These are phyloP conservation scores for Carposina sasakii DNA, from an alignment of 1,140 invertebrate species.

Conservation along the genomic window DNA sequence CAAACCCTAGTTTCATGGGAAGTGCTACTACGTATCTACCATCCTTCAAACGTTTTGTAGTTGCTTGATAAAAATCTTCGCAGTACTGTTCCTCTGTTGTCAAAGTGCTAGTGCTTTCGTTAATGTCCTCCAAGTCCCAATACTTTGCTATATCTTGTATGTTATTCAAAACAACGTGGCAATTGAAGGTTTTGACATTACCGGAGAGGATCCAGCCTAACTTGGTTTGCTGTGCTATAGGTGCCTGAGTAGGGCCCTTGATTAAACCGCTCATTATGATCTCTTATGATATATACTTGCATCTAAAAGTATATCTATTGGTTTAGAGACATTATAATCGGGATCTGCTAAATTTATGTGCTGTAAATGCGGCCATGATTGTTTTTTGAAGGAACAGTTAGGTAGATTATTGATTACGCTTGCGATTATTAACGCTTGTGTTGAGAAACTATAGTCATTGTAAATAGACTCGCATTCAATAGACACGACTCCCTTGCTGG, in stretches of 20 bases:
- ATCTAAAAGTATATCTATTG: constrained; percentile 13
- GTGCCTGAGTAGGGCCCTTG: not conserved
- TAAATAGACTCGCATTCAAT: constrained; percentile 12
- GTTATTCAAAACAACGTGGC: not conserved
- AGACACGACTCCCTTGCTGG: constrained; percentile 2
- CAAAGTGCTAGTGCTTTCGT: not conserved
- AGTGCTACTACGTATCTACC: not conserved
- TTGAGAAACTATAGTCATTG: constrained; percentile 9
- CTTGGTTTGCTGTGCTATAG: constrained; percentile 28
- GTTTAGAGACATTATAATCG: constrained; percentile 9
- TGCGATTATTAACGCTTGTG: constrained; percentile 6
- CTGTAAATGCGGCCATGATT: constrained; percentile 4
- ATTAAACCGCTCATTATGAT: constrained; percentile 14
- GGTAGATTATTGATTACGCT: constrained; percentile 11
- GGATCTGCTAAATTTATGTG: constrained; percentile 17
- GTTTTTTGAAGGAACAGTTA: not conserved
- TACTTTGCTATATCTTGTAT: not conserved
- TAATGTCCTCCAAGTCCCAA: constrained; percentile 12
- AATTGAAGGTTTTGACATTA: not conserved
- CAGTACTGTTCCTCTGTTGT: not conserved
- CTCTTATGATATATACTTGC: constrained; percentile 11
- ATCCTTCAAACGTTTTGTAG: not conserved
- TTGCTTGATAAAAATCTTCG: not conserved
- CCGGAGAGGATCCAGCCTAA: constrained; percentile 29
- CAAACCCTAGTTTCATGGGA: not conserved